A percentile compares a stretch with the other conserved stretches of the same genome.
phyloP scores from a whole-genome alignment of 2,113 vertebrate species.

The Tricholaema leucomelas region DNA sequence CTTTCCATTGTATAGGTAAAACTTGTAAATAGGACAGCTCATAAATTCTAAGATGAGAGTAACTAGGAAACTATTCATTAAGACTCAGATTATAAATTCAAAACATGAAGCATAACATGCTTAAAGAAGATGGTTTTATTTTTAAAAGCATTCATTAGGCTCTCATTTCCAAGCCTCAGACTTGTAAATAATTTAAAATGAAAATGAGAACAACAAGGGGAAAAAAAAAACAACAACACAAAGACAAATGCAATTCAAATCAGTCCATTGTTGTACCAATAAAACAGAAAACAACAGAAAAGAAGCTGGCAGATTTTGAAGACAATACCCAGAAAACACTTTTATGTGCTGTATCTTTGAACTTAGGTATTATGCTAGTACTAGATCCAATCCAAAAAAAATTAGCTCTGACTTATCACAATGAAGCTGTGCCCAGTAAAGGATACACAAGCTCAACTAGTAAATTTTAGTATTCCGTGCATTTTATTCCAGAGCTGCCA shows the following conservation, averaged over 20 bases:
- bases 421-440: background rate
- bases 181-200: constrained; percentile 71
- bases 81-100: constrained; percentile 54
- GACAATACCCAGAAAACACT: constrained; percentile 31
- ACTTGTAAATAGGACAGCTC: constrained; percentile 59
- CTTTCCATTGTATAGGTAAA: constrained; percentile 37
- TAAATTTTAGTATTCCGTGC: background rate
- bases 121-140: constrained; percentile 57
- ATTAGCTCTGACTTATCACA: background rate
- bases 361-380: background rate
- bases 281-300: constrained; percentile 33
- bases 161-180: constrained; percentile 54
- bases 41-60: constrained; percentile 52
- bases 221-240: background rate
- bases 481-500: background rate
- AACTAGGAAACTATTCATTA: constrained; percentile 61
- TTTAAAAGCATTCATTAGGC: constrained; percentile 67
- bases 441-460: background rate
- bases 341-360: constrained; percentile 32
- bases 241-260: constrained; percentile 55
- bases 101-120: constrained; percentile 37
- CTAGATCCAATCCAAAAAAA: background rate
- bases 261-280: constrained; percentile 43
- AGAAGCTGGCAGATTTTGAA: constrained; percentile 30
- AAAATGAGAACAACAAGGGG: constrained; percentile 33